phyloP scores from a whole-genome alignment of 2,797 vertebrate species.

The Falco peregrinus region DNA sequence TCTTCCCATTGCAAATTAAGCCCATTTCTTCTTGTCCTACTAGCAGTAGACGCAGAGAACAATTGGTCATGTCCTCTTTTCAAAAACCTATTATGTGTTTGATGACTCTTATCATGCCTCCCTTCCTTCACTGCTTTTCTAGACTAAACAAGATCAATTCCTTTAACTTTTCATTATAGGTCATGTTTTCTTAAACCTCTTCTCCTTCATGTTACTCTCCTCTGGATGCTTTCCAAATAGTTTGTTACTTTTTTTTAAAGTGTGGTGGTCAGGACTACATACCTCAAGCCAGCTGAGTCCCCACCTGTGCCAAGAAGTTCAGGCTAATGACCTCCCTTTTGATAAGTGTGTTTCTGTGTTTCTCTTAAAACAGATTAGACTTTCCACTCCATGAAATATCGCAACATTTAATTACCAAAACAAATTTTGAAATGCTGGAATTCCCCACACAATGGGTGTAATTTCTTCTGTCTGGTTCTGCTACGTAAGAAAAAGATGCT shows the following conservation, averaged over 20 bases:
- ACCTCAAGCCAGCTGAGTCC: conserved; percentile 34
- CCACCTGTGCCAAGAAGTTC: conserved; percentile 40
- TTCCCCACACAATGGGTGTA: neutral
- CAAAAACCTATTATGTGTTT: neutral
- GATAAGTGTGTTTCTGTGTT: neutral
- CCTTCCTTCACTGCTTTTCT: conserved; percentile 20
- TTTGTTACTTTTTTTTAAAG: conserved; percentile 24
- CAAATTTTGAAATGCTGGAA: neutral
- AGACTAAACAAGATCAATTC: conserved; percentile 65
- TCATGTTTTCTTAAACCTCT: conserved; percentile 63
- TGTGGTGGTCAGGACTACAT: conserved; percentile 33
- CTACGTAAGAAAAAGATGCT: neutral
- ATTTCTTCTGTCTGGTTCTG: neutral
- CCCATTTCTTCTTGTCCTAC: neutral
- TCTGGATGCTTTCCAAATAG: conserved; percentile 50
- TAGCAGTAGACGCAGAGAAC: neutral
- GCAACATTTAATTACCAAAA: neutral
- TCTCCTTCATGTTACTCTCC: conserved; percentile 9
- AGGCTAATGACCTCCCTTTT: neutral
- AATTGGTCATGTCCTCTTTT: conserved; percentile 27
- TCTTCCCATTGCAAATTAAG: neutral
- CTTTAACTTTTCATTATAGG: conserved; percentile 55
- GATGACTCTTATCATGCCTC: conserved; percentile 16
- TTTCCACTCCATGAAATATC: neutral
- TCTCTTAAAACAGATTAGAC: neutral